Base-by-base conservation (phyloP, 1,140 invertebrate genomes). In the Geopemphigus sp. region DNA sequence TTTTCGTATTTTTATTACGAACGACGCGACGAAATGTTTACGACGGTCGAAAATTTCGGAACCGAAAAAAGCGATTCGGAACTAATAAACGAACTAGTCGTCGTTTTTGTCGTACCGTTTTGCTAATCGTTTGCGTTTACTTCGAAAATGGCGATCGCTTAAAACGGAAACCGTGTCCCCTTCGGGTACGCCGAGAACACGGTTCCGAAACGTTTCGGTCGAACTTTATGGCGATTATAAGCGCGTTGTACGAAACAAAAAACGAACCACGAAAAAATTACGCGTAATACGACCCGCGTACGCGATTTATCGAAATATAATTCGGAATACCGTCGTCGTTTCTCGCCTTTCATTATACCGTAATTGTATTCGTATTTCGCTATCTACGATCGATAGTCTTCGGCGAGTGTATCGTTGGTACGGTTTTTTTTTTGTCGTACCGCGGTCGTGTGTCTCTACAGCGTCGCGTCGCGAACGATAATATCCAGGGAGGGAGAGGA, bases 11-110 rank as follows among this genome's bases (percentile, higher is more conserved):
- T 45, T 68, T 12, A 29, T 47, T 68, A 50, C 22, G 39, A 19
- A 68, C 50, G 47, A 26, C 32, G 11, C 39, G 24, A 26, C 15
- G 66, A 6, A 8, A 24, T 24, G 22, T 68, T 50, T 50, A 50
- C 11, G 45, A 68, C 17, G 3, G 45, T n/a, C n/a, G 10, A 26
- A 24, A 17, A 47, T 17, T 50, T 45, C 45, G 45, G 66, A 68
- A 68, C 24, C 45, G 22, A 68, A 68, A 2, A n/a, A 68, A 26
- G 66, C 24, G 66, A 68, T 50, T 68, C 66, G 66, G 66, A 68
- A 68, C 66, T 68, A 68, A 68, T 68, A 68, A 68, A 68, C 66
- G 50, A 68, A 68, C 24, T 68, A 68, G 66, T 22, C 50, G 26
- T 68, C 24, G n/a, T 68, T 68, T 68, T 68, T 68, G 50, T 68